Base-by-base conservation (phyloP, 2,113 vertebrate species). In the Toxotes chatareus region DNA sequence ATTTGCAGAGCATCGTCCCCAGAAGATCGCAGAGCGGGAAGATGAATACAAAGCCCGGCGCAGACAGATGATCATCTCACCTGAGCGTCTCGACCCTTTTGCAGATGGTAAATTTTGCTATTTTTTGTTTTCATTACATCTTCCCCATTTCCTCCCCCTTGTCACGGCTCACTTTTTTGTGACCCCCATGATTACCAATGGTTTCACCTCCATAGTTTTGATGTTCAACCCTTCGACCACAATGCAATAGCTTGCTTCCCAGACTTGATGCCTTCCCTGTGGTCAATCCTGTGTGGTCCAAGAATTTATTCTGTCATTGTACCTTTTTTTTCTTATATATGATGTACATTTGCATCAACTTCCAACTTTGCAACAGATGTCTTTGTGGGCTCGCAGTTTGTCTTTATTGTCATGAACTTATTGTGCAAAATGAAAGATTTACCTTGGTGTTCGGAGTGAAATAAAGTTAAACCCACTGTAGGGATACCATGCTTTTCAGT, bases 41-140 rank as follows among this genome's bases (percentile, higher is more conserved):
- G 98, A 99, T 88, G 98, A 99, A 84, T 99, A 99, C 95, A 99
- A 99, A 96, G 96, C 95, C 81, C 96, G 97, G 64, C 97, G 97
- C 83, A 93, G 97, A 93, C 97, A 97, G 95, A 98, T 99, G 97
- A 99, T 99, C 94, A 99, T 99, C 96, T 99, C 98, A 9, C 98
- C 98, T 14, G 98, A 99, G 89, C 97, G 98, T 67, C 97, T 97
- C 68, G 98, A 99, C 94, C 98, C 98, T 14, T 99, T 99, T 95
- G 98, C 98, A 97, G 98, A 99, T 86, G 98, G 98, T 99, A 99
- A 99, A 94, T 93, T 83, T 83, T 10, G 31, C 75, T 69, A 34
- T 59, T 80, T 81, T 88, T 73, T 69, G 23, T 79, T 73, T n/a
- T 82, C 73, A 53, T 87, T 76, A 68, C 47, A 61, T 72, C 62